Evolutionary conservation across 2,888 invertebrate genomes (phyloP), one percentile per base, ranked within the genome.

Genomic region (Bedellia somnulentella): DNA sequence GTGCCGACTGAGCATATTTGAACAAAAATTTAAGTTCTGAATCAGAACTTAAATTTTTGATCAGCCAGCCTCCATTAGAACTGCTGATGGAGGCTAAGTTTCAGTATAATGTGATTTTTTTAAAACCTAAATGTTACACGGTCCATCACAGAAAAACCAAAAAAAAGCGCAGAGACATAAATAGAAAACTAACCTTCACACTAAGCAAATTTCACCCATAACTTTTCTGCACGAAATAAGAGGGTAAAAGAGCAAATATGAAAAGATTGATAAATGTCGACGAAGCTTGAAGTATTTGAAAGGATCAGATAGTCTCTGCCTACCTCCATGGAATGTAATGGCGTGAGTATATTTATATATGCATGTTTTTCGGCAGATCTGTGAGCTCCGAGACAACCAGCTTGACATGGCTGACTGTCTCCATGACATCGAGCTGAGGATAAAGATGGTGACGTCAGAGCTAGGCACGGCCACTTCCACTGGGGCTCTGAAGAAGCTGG

Each of bases 341-440:
- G 18, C 18, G 18, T 18, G 9, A 18, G 9, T 18, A 18, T 18
- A 18, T 18, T 5, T 18, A 18, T 9, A 9, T 18, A 18, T 18
- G 18, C 9, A 18, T 18, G 18, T 18, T 6, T 9, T 6, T 8
- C 5, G 4, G 22, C 73, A 56, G 78, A 56, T 52, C 35, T 73
- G 75, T 37, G 75, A 75, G 32, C 43, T 86, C n/a, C 57, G 83
- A 27, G 85, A 85, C 39, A 82, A 78, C 37, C 81, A 86, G 55
- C 56, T 78, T 2, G 85, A 86, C 42, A 84, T 83, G 57, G 75
- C 81, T 0, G 73, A 76, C 31, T 83, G 85, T 23, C 64, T 84
- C 1, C 70, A 79, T 27, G 80, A 82, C 32, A 79, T 81, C 0
- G 79, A 80, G 33, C 47, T 54, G 6, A 51, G 78, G 3, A 61